A percentile compares a stretch with the other conserved stretches of the same genome.
Evolutionary conservation across 2,797 vertebrate genomes (phyloP).

Genomic region (Synaphobranchus kaupii): DNA sequence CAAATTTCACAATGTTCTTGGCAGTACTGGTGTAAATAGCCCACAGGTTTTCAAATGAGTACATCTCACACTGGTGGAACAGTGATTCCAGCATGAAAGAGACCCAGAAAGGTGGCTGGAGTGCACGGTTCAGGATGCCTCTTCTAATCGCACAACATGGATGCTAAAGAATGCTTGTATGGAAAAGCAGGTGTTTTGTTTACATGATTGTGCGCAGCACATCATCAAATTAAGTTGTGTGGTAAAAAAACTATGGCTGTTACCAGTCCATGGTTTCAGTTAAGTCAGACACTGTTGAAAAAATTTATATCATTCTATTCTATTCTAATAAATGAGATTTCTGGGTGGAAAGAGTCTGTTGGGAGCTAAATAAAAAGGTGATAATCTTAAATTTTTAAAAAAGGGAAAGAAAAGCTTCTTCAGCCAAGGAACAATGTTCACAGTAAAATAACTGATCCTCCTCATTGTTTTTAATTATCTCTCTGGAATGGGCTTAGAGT

Average conservation of each 20-base stretch:
- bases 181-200: not conserved
- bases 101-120: not conserved
- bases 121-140: not conserved
- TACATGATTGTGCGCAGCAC: not conserved
- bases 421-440: not conserved
- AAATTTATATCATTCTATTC: not conserved
- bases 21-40: slow-evolving; percentile 26
- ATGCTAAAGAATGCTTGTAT: slow-evolving; percentile 2
- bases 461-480: not conserved
- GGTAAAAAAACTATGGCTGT: not conserved
- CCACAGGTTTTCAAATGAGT: slow-evolving; percentile 25
- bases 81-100: slow-evolving; percentile 5
- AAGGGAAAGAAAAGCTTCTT: not conserved
- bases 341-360: not conserved
- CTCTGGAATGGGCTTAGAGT: not conserved
- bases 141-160: not conserved
- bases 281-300: not conserved
- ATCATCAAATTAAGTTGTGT: not conserved
- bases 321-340: slow-evolving; percentile 17
- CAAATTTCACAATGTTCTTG: slow-evolving; percentile 13
- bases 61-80: slow-evolving; percentile 13
- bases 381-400: not conserved
- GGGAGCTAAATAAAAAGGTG: not conserved
- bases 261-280: not conserved
- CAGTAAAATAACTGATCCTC: not conserved